Base-by-base conservation (phyloP, 2,113 vertebrate species). In the Typhlomys cinereus region DNA sequence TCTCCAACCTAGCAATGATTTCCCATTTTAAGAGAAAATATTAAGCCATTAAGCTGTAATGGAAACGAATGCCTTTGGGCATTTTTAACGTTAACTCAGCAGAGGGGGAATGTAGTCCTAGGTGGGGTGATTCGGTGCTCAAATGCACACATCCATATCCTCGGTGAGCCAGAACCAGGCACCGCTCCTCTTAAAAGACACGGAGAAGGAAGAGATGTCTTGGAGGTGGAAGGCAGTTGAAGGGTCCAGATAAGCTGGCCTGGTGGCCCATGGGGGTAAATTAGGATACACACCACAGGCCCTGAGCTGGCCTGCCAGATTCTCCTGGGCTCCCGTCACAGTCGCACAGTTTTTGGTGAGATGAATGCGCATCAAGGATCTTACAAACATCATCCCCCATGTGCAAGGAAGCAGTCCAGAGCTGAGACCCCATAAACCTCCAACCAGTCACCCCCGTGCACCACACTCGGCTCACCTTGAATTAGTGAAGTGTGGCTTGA, bases 261-360 rank as follows among this genome's bases (percentile, higher is more conserved):
- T 91, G 94, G 92, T 64, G 86, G 90, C 90, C 89, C 57, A 46
- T 11, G 69, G 76, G n/a, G 90, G 93, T 76, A 94, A 96, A 93
- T 95, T 86, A 95, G 94, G 95, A 93, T 27, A 0, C 3, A 21
- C 17, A 89, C 92, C 92, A 41, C 54, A 79, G 89, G 61, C 86
- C 91, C 95, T 89, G 90, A 91, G 90, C 96, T 59, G 89, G 95
- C 94, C 95, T 96, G 91, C 90, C 93, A 96, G 92, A 90, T 76
- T 96, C 97, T 85, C 94, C 70, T 93, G 94, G 95, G 66, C 88
- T 96, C 14, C 41, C 94, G 94, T 95, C 93, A 93, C 88, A 88
- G 64, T 93, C 93, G 96, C 96, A 93, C 80, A 46, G 96, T 97
- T 97, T 95, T 96, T 96, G 94, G 48, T 0, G 95, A 95, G 94